phyloP scores from a whole-genome alignment of 2,797 vertebrate genomes.

The Enoplosus armatus region DNA sequence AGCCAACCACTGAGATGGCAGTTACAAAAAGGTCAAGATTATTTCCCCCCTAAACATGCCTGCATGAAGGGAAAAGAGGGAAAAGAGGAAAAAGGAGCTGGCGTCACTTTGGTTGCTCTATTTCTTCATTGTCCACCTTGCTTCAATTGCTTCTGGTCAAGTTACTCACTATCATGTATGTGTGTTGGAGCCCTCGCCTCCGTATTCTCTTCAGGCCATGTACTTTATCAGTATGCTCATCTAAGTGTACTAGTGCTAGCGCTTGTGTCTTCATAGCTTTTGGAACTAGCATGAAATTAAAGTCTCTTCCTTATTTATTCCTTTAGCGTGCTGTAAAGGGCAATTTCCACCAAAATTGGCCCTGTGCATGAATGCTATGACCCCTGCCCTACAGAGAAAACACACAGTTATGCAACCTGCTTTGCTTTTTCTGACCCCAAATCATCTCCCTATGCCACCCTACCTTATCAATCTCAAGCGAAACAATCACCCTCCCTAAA shows the following conservation, averaged over 20 bases:
- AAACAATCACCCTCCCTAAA: conserved; percentile 81
- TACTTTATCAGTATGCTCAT: conserved; percentile 35
- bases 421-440: conserved; percentile 51
- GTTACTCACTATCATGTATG: conserved; percentile 59
- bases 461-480: conserved; percentile 64
- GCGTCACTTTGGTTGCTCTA: conserved; percentile 53
- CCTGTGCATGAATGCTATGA: conserved; percentile 25
- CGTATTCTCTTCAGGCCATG: conserved; percentile 26
- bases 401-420: conserved; percentile 43
- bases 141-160: conserved; percentile 51
- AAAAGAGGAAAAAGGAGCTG: conserved; percentile 37
- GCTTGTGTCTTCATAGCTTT: conserved; percentile 26
- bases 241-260: neutral
- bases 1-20: conserved; percentile 53
- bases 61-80: conserved; percentile 23
- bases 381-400: conserved; percentile 29
- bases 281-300: conserved; percentile 24
- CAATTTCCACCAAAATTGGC: conserved; percentile 40
- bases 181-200: conserved; percentile 8
- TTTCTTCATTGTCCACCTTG: conserved; percentile 59
- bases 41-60: conserved; percentile 43
- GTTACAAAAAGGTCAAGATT: conserved; percentile 76
- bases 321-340: conserved; percentile 20
- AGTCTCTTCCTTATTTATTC: conserved; percentile 16
- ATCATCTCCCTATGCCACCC: conserved; percentile 19